These are phyloP conservation scores for Heteronetta atricapilla DNA, from an alignment of 2,113 vertebrate species.

Conservation along the genomic window DNA sequence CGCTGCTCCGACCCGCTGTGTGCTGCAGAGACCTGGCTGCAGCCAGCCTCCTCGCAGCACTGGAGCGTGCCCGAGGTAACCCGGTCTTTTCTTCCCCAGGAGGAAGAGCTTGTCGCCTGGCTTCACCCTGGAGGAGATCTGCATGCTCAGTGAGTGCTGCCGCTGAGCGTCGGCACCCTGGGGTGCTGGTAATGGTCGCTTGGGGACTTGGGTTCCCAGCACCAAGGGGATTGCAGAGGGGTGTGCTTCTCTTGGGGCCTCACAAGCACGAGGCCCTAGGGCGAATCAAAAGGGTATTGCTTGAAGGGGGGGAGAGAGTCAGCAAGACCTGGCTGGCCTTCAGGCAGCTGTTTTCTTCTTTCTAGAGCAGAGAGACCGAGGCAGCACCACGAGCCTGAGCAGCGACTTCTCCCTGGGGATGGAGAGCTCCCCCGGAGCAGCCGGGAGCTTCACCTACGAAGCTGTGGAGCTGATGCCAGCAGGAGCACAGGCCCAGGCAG, in stretches of 20 bases:
- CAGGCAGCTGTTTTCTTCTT: conserved; percentile 25
- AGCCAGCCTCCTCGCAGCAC: neutral
- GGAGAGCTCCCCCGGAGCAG: conserved; percentile 84
- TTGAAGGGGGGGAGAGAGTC: neutral
- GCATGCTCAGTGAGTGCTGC: conserved; percentile 89
- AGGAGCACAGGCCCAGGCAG: conserved; percentile 81
- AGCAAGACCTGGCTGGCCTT: neutral
- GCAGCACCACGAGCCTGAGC: conserved; percentile 94
- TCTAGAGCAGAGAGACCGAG: conserved; percentile 87
- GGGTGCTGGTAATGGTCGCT: neutral
- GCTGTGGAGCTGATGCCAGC: conserved; percentile 82
- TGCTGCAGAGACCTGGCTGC: neutral
- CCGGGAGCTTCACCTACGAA: conserved; percentile 85
- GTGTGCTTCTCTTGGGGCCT: neutral
- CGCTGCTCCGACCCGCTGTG: neutral
- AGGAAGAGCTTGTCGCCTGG: conserved; percentile 91
- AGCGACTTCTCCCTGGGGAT: conserved; percentile 95
- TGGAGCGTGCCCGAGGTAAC: neutral
- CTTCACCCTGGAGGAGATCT: conserved; percentile 93
- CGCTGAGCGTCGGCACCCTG: neutral
- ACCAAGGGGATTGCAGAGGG: neutral
- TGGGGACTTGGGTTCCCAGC: neutral
- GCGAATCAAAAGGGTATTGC: neutral
- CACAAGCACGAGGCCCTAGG: fast-evolving
- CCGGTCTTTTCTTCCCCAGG: conserved; percentile 71